Evolutionary conservation across 1,140 invertebrate species (phyloP).

Genomic region (Tetranychus cinnabarinus): DNA sequence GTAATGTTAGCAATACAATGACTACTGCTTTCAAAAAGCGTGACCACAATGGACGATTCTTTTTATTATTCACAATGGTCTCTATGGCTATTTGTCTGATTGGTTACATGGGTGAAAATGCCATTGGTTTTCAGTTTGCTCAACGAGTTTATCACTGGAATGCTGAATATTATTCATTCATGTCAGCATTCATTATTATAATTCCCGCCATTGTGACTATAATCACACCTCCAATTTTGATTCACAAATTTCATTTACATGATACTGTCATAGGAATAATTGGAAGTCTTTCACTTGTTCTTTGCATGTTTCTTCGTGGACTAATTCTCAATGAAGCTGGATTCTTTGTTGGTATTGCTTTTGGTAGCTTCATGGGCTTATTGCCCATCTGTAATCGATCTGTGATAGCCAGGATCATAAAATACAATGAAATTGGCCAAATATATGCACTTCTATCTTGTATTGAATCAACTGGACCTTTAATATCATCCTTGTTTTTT

Average conservation of each 20-base stretch:
- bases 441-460: slow-evolving; percentile 2
- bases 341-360: slow-evolving; percentile 1
- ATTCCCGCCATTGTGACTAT: not conserved
- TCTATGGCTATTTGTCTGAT: not conserved
- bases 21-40: not conserved
- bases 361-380: not conserved
- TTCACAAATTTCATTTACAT: not conserved
- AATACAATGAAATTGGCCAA: slow-evolving; percentile 3
- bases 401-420: slow-evolving; percentile 3
- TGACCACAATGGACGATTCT: not conserved
- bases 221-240: slow-evolving; percentile 2
- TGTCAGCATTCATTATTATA: not conserved
- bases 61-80: not conserved
- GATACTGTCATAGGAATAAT: slow-evolving; percentile 1
- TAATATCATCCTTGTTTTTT: slow-evolving; percentile 3
- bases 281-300: not conserved
- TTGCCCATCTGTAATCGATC: slow-evolving; percentile 4
- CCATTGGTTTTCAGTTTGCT: slow-evolving; percentile 2
- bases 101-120: not conserved
- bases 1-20: too few species aligned
- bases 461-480: slow-evolving; percentile 1
- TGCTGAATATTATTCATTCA: slow-evolving; percentile 5
- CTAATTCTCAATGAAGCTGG: not conserved
- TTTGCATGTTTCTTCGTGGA: not conserved
- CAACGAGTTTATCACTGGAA: slow-evolving; percentile 3